Conservation (phyloP, 2,113 vertebrate genomes). For the Rhinopomastus cyanomelas region DNA sequence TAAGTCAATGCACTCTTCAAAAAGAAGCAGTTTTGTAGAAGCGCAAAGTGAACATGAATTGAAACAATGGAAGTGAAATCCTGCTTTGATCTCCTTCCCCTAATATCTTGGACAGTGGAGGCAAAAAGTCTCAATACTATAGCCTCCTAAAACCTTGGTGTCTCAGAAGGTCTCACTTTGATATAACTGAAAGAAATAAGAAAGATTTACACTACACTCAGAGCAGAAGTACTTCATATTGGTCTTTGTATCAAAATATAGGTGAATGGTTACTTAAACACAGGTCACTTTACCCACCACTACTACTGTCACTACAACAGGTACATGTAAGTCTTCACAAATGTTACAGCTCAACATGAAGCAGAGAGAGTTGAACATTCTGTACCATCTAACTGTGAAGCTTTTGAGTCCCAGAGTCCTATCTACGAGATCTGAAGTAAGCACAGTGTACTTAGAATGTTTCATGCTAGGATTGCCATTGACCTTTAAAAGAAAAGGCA, state of each 20-base stretch:
- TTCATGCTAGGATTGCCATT: neutral
- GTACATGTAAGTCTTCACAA: neutral
- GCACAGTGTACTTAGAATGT: neutral
- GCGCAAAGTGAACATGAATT: neutral
- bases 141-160: neutral
- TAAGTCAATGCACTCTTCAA: neutral
- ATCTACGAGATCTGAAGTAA: neutral
- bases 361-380: neutral
- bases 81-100: neutral
- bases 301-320: fast-evolving
- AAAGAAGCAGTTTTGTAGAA: neutral
- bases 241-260: neutral
- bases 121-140: neutral
- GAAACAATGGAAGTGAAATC: neutral
- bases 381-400: neutral
- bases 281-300: neutral
- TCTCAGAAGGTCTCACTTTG: neutral
- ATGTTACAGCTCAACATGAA: neutral
- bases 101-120: neutral
- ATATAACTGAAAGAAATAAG: neutral
- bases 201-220: neutral
- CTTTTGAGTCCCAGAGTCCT: neutral
- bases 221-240: neutral
- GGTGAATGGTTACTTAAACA: neutral
- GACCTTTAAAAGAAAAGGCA: neutral